These are phyloP conservation scores for Morelia viridis DNA, from an alignment of 2,797 vertebrate species.

Conservation along the genomic window DNA sequence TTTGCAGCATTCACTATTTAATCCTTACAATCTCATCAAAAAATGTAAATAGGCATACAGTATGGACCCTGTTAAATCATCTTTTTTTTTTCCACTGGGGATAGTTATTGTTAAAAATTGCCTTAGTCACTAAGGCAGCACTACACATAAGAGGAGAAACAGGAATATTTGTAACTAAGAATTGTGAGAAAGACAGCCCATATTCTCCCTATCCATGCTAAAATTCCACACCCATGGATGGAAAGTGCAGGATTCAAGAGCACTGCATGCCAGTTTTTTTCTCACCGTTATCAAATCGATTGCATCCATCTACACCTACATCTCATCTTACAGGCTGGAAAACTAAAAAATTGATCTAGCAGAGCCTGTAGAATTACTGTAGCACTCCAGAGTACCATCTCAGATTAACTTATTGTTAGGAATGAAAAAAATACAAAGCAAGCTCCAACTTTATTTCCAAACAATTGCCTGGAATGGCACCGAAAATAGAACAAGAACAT, in stretches of 20 bases:
- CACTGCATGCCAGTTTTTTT: background rate
- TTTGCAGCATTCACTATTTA: background rate
- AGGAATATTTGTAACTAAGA: background rate
- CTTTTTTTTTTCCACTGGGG: no score
- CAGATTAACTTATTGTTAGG: background rate
- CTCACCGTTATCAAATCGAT: background rate
- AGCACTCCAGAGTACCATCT: background rate
- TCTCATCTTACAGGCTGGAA: background rate
- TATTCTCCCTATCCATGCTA: background rate
- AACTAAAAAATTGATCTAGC: background rate
- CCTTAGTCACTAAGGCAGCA: background rate
- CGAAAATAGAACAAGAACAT: slow-evolving; percentile 36
- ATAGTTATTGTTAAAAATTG: background rate
- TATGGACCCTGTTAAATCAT: background rate
- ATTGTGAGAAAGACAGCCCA: background rate
- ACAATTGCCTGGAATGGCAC: slow-evolving; percentile 28
- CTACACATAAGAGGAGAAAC: background rate
- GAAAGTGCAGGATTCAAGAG: background rate
- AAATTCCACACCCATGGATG: background rate
- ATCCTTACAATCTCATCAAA: background rate
- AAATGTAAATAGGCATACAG: background rate
- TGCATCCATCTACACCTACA: background rate
- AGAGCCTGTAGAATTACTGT: background rate
- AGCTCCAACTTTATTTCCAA: slow-evolving; percentile 35
- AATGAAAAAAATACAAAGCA: slow-evolving; percentile 29